These are phyloP conservation scores for Spea hammondii DNA, from an alignment of 2,797 vertebrate species.

Conservation along the genomic window DNA sequence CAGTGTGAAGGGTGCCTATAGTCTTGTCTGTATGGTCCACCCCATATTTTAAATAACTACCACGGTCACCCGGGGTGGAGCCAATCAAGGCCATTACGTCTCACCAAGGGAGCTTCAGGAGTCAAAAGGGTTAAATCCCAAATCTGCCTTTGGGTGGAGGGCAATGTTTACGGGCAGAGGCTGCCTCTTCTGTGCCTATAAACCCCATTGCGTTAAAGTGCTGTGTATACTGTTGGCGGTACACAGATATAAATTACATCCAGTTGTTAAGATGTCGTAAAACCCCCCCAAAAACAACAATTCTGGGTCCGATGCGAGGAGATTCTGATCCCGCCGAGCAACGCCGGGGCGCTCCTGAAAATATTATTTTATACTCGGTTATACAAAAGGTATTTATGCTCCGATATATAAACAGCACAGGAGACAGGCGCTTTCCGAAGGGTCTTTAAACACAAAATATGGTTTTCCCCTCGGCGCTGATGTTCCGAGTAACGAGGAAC, in stretches of 20 bases:
- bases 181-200: background rate
- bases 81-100: too few relatives aligned
- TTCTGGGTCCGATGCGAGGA: background rate
- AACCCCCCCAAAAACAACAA: background rate
- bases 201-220: background rate
- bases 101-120: too few relatives aligned
- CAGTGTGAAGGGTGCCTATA: too few relatives aligned
- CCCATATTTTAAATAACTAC: too few relatives aligned
- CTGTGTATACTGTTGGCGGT: constrained; percentile 6
- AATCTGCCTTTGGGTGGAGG: too few relatives aligned
- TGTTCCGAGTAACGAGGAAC: too few relatives aligned
- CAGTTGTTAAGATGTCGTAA: constrained; percentile 14
- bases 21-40: too few relatives aligned
- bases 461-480: too few relatives aligned
- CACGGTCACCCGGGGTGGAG: too few relatives aligned
- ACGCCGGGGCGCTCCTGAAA: background rate
- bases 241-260: constrained; percentile 24
- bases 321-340: too few relatives aligned
- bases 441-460: background rate
- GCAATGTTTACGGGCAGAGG: background rate
- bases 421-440: background rate
- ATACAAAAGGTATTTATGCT: constrained; percentile 22
- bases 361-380: constrained; percentile 1
- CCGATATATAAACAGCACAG: constrained; percentile 13
- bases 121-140: too few relatives aligned